phyloP scores from a whole-genome alignment of 2,888 invertebrate genomes.

The Sesamia inferens region DNA sequence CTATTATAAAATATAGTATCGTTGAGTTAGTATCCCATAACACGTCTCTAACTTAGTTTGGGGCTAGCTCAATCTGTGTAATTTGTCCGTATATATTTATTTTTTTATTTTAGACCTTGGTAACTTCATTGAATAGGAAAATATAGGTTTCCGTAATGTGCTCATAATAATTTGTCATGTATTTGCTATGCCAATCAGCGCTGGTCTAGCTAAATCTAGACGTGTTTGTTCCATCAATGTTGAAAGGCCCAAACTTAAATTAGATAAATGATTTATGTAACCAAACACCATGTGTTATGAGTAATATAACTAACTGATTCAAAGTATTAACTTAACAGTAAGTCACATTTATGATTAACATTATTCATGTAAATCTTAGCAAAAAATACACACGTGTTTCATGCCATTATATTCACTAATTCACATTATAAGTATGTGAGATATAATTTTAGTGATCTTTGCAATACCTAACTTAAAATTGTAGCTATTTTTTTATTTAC shows the following conservation, averaged over 20 bases:
- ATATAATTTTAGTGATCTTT: not conserved
- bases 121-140: not conserved
- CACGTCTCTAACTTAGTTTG: too few relatives aligned
- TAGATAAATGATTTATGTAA: conserved; percentile 5
- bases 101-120: not conserved
- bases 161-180: conserved; percentile 4
- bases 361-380: conserved; percentile 12
- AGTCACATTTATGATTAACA: conserved; percentile 11
- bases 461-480: conserved; percentile 3
- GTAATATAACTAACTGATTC: conserved; percentile 24
- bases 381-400: conserved; percentile 30
- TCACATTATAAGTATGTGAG: too few relatives aligned
- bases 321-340: conserved; percentile 5
- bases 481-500: not conserved
- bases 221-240: not conserved
- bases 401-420: not conserved
- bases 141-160: not conserved
- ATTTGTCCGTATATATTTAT: too few relatives aligned
- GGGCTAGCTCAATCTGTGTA: too few relatives aligned
- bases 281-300: conserved; percentile 6
- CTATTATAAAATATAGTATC: too few relatives aligned
- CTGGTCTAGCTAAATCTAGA: conserved; percentile 22
- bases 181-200: conserved; percentile 14
- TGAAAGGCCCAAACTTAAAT: conserved; percentile 11
- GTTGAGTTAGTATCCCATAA: too few relatives aligned